phyloP scores from a whole-genome alignment of 2,888 invertebrate genomes.

The Caenorhabditis afra region DNA sequence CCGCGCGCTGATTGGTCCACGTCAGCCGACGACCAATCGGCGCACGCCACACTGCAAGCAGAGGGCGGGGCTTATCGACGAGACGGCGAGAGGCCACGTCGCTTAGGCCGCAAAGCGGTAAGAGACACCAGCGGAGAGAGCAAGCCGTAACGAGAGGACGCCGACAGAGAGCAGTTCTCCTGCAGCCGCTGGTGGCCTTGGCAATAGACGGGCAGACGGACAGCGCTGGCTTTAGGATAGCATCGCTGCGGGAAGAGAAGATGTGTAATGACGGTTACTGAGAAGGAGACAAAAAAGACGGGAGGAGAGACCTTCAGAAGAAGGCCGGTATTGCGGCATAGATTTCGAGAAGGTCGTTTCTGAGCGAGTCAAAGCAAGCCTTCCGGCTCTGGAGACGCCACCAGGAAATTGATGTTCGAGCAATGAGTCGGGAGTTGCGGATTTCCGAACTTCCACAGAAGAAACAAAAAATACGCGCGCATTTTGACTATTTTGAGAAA shows the following conservation, averaged over 20 bases:
- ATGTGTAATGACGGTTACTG: not conserved
- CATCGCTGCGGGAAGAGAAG: not conserved
- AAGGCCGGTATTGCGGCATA: not conserved
- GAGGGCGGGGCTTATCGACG: conserved; percentile 43
- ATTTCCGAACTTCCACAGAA: no score
- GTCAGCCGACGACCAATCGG: conserved; percentile 65
- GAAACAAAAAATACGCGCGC: no score
- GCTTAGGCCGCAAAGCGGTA: conserved; percentile 31
- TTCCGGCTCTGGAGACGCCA: no score
- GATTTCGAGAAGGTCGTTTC: not conserved
- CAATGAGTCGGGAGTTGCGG: no score
- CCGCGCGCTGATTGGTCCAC: conserved; percentile 68
- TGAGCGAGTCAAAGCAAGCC: no score
- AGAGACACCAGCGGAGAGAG: not conserved
- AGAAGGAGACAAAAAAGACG: not conserved
- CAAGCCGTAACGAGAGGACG: conserved; percentile 12
- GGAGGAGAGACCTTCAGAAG: no score
- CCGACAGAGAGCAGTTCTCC: conserved; percentile 13
- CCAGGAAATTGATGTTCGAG: no score
- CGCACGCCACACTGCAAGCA: conserved; percentile 55
- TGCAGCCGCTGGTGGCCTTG: conserved; percentile 27
- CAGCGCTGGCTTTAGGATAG: conserved; percentile 21
- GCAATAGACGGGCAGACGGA: conserved; percentile 1
- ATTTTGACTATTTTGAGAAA: no score
- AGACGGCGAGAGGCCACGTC: conserved; percentile 33